phyloP scores from a whole-genome alignment of 2,797 vertebrate species.

The Peromyscus aztecus region DNA sequence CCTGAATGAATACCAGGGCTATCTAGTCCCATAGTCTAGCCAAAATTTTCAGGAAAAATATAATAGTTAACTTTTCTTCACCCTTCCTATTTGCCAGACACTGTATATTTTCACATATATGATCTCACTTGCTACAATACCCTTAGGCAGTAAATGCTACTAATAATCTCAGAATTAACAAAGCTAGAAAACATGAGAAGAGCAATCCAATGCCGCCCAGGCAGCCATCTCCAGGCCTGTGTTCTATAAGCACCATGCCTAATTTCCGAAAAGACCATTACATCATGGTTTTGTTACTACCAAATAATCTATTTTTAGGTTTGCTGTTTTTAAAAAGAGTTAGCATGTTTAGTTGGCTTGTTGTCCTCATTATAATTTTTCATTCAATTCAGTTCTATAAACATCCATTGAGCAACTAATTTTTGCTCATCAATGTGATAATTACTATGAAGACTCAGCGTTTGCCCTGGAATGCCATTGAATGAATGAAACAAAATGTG shows the following conservation, averaged over 20 bases:
- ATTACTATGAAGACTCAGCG: background rate
- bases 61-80: background rate
- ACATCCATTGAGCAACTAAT: conserved; percentile 14
- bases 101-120: background rate
- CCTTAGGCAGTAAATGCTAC: background rate
- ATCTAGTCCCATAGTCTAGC: background rate
- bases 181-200: background rate
- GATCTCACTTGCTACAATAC: conserved; percentile 21
- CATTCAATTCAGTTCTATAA: conserved; percentile 15
- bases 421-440: background rate
- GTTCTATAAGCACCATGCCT: background rate
- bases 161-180: background rate
- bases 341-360: background rate
- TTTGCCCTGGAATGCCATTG: background rate
- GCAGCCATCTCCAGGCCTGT: background rate
- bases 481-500: background rate
- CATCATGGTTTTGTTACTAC: background rate
- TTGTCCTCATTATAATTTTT: conserved; percentile 22
- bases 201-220: background rate
- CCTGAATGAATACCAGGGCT: conserved; percentile 1
- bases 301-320: background rate
- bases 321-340: conserved; percentile 31
- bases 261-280: background rate
- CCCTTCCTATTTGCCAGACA: background rate
- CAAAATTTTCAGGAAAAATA: conserved; percentile 8